Conservation (phyloP, 2,113 vertebrate genomes). For the Mionectes macconnelli region DNA sequence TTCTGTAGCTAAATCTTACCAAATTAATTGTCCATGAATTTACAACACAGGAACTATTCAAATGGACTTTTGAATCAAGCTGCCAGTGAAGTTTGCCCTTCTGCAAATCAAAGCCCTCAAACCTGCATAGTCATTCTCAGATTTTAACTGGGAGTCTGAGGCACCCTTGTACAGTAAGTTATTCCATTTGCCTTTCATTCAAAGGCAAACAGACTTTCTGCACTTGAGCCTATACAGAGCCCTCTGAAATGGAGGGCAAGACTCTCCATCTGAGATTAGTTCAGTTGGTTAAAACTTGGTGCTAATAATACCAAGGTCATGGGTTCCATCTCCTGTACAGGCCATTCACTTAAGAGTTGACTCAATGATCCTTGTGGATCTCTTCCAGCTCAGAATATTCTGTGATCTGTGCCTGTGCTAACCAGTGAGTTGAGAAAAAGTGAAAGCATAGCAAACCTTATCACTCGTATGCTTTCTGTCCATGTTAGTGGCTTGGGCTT, state of each 20-base stretch:
- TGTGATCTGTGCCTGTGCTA: neutral
- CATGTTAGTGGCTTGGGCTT: neutral
- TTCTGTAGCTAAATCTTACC: neutral
- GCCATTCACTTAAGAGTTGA: neutral
- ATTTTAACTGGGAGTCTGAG: neutral
- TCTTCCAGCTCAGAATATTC: neutral
- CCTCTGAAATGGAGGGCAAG: neutral
- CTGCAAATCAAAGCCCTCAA: neutral
- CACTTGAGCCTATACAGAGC: neutral
- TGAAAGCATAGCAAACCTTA: neutral
- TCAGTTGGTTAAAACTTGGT: neutral
- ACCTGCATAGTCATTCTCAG: neutral
- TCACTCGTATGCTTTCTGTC: neutral
- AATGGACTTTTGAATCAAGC: neutral
- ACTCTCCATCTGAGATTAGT: neutral
- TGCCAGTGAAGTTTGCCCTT: neutral
- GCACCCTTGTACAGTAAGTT: neutral
- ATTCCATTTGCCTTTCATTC: neutral
- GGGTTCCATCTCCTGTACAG: neutral
- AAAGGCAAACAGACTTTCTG: neutral
- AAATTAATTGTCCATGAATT: neutral
- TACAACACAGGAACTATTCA: neutral
- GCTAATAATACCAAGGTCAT: neutral
- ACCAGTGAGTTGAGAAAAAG: neutral
- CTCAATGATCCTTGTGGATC: neutral